phyloP scores from a whole-genome alignment of 1,140 invertebrate genomes.

The Sycophaga agraensis region DNA sequence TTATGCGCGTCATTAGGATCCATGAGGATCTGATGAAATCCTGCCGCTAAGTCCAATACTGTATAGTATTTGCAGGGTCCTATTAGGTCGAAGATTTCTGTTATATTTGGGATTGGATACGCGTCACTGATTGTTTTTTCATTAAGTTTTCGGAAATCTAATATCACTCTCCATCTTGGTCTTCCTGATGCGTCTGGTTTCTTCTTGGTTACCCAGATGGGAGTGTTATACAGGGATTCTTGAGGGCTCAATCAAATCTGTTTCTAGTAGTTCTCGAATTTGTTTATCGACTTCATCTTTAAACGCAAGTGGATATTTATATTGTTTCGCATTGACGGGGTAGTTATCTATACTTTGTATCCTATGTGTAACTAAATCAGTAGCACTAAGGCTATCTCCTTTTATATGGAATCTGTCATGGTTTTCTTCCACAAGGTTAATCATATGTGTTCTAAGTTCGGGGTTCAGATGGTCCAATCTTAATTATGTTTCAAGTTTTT shows the following conservation, averaged over 20 bases:
- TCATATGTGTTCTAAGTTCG: neutral
- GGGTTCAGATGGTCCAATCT: neutral
- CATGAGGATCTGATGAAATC: conserved; percentile 58
- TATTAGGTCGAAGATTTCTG: conserved; percentile 46
- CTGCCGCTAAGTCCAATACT: conserved; percentile 51
- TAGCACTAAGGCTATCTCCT: neutral
- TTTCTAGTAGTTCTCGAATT: neutral
- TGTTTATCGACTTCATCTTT: neutral
- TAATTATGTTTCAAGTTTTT: neutral
- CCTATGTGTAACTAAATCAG: neutral
- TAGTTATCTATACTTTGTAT: neutral
- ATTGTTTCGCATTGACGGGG: no score
- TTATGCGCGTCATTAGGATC: conserved; percentile 44
- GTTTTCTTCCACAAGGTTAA: neutral
- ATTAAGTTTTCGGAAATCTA: conserved; percentile 49
- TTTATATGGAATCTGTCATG: neutral
- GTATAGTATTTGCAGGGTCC: conserved; percentile 48
- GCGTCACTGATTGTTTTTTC: conserved; percentile 49
- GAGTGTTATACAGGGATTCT: conserved; percentile 27
- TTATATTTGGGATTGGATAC: conserved; percentile 61
- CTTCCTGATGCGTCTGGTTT: conserved; percentile 35
- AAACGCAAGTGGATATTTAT: neutral
- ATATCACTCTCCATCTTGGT: conserved; percentile 33
- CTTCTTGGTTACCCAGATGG: no score
- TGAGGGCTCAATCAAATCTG: neutral